Base-by-base conservation (phyloP, 1,140 invertebrate species). In the Tribolium castaneum region DNA sequence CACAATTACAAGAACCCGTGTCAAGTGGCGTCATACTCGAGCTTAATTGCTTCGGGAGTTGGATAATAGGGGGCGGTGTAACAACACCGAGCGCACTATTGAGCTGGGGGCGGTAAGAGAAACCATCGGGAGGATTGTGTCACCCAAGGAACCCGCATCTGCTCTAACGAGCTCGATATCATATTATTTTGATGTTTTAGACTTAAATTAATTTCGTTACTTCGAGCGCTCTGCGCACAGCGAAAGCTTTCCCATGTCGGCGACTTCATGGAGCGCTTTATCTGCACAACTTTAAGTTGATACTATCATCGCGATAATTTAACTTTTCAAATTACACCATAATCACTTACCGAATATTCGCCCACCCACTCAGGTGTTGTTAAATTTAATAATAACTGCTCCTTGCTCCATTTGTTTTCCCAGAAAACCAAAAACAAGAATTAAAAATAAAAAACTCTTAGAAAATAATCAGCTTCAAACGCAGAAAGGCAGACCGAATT, bases 21-120 rank as follows among this genome's bases (percentile, higher is more conserved):
- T 73, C 71, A 73, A 73, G 71, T 73, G 49, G 71, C 49, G 45
- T 73, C 22, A 73, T 73, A 73, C 71, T 73, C 52, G 49, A 73
- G 71, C 71, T 73, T 73, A 73, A 73, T 73, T 73, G 71, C 71
- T 73, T 73, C 71, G 52, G 71, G 52, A 73, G 71, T 73, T 73
- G 49, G 25, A 73, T 73, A 34, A 73, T 73, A 73, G 71, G 59
- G 59, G 59, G 59, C 59, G 59, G 59, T 66, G 59, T 66, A 66
- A 35, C 39, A 45, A 45, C 59, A 66, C 25, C 59, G 13, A 66
- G 59, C 30, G 25, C 59, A 59, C 59, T 66, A 35, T 66, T 66
- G 59, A 66, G 59, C 30, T 35, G 59, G 30, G 59, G 59, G 30
- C 59, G 10, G 59, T 66, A 66, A 66, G 59, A 66, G 59, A 66